Conservation (phyloP, 2,888 invertebrate species). For the Polyploca ridens region DNA sequence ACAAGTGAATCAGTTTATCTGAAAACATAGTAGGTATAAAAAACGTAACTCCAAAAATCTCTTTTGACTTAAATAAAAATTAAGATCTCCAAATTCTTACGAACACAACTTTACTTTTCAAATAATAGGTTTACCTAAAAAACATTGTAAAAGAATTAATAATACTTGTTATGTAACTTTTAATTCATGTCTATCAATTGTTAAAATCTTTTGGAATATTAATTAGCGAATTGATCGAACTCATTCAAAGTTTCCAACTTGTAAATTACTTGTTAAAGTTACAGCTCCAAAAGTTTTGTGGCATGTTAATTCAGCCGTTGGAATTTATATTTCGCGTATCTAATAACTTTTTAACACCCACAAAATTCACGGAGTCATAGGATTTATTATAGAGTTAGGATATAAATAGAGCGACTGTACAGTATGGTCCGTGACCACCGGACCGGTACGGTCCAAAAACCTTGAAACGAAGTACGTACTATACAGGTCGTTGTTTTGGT, state of each 20-base stretch:
- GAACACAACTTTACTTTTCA: background rate
- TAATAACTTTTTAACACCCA: background rate
- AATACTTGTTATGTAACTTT: background rate
- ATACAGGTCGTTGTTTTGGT: no score
- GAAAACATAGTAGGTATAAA: background rate
- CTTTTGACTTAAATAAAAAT: background rate
- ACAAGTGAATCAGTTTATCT: background rate
- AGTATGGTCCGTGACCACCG: no score
- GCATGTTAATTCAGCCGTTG: slow-evolving; percentile 2
- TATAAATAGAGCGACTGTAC: no score
- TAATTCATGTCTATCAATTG: slow-evolving; percentile 8
- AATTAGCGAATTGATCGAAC: slow-evolving; percentile 6
- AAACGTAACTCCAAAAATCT: no score
- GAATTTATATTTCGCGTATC: background rate
- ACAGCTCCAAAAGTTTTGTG: slow-evolving; percentile 3
- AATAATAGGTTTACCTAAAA: no score
- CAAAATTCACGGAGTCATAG: background rate
- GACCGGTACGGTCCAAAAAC: no score
- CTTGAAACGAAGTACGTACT: no score
- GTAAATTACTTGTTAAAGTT: slow-evolving; percentile 1
- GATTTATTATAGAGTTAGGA: background rate
- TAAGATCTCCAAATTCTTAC: background rate
- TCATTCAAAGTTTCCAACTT: slow-evolving; percentile 3
- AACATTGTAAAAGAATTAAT: background rate
- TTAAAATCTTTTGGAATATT: slow-evolving; percentile 14